Conservation (phyloP, 1,140 invertebrate genomes). For the Drosophila jambulina region DNA sequence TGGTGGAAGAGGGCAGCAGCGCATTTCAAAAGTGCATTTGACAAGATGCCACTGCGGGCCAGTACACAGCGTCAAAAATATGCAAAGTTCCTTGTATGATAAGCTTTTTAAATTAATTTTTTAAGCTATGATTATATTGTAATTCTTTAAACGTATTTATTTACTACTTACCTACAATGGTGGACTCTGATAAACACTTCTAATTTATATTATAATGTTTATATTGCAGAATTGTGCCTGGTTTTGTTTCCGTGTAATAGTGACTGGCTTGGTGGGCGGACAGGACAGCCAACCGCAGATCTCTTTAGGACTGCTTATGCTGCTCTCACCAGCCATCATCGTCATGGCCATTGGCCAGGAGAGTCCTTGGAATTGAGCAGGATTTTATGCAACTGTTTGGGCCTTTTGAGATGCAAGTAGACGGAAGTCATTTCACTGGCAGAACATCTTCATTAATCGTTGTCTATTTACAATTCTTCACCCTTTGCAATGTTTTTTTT, state of each 20-base stretch:
- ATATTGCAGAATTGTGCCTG: neutral
- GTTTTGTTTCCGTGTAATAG: neutral
- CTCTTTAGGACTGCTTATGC: slow-evolving; percentile 16
- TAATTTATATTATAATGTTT: neutral
- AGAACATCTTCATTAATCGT: no score
- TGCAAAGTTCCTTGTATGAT: neutral
- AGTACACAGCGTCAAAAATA: neutral
- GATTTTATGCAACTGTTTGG: slow-evolving; percentile 23
- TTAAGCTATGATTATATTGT: neutral
- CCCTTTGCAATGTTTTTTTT: neutral
- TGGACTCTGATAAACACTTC: neutral
- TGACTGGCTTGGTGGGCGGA: neutral
- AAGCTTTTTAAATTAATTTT: neutral
- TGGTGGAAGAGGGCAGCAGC: slow-evolving; percentile 6
- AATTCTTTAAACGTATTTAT: neutral
- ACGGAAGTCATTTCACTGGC: neutral
- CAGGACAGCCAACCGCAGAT: slow-evolving; percentile 48
- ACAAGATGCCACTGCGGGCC: slow-evolving; percentile 38
- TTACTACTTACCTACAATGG: neutral
- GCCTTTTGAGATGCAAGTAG: slow-evolving; percentile 1
- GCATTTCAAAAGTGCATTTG: slow-evolving; percentile 66
- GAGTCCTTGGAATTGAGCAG: slow-evolving; percentile 17
- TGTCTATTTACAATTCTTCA: neutral
- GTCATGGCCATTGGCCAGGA: slow-evolving; percentile 16
- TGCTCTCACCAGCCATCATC: slow-evolving; percentile 1